Conservation (phyloP, 1,140 invertebrate species). For the Lamellibrachia luymesi region DNA sequence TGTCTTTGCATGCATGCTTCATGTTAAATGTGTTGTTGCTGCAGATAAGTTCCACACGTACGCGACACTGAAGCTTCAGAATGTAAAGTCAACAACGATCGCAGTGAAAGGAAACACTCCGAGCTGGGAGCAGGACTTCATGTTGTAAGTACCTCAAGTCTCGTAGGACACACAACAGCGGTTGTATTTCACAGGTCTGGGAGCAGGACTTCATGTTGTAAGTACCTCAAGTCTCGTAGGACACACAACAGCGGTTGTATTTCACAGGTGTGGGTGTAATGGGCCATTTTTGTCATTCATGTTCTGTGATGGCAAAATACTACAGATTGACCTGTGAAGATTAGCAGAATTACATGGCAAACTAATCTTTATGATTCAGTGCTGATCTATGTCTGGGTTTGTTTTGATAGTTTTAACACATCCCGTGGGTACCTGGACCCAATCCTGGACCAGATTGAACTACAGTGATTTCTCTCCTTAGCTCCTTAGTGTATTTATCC, state of each 20-base stretch:
- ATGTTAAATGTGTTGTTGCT: constrained; percentile 29
- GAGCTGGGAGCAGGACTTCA: constrained; percentile 97
- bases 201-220: constrained; percentile 99
- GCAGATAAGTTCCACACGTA: constrained; percentile 66
- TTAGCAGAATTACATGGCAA: neutral
- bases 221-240: constrained; percentile 60
- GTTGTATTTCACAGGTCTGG: constrained; percentile 62
- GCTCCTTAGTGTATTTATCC: no score
- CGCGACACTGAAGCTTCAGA: constrained; percentile 93
- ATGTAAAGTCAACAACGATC: constrained; percentile 96
- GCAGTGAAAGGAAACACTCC: constrained; percentile 92
- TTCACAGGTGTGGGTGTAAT: constrained; percentile 79
- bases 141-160: constrained; percentile 79
- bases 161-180: no score
- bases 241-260: no score
- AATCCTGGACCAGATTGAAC: no score
- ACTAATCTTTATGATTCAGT: neutral
- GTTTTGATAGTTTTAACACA: neutral
- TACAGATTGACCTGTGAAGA: neutral
- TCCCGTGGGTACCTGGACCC: neutral
- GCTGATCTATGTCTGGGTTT: no score
- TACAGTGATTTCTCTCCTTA: no score
- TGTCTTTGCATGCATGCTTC: neutral
- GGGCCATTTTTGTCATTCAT: neutral
- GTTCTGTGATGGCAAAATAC: neutral